Evolutionary conservation across 2,113 vertebrate genomes (phyloP).

Genomic region (Channa maculata): DNA sequence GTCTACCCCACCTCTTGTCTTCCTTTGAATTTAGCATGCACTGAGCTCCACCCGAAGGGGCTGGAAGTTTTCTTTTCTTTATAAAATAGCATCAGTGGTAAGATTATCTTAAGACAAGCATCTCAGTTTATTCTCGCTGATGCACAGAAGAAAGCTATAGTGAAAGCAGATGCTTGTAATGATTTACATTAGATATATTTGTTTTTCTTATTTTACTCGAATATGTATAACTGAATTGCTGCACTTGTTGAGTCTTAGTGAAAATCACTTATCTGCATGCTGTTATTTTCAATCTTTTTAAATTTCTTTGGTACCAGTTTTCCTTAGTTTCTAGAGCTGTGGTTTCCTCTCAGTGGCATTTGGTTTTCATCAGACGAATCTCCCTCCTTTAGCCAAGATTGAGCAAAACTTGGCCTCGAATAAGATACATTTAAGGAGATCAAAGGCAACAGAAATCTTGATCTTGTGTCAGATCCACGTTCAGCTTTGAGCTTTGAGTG

Average conservation of each 20-base stretch:
- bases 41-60: conserved; percentile 33
- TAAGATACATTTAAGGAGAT: conserved; percentile 3
- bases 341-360: neutral
- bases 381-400: neutral
- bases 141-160: neutral
- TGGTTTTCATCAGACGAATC: neutral
- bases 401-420: neutral
- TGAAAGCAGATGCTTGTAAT: neutral
- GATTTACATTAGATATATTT: neutral
- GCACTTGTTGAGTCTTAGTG: neutral
- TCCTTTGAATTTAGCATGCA: conserved; percentile 38
- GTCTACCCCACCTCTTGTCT: conserved; percentile 27
- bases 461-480: conserved; percentile 14
- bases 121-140: neutral
- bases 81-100: conserved; percentile 7
- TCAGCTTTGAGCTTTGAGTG: neutral
- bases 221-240: neutral
- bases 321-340: neutral
- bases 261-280: no score
- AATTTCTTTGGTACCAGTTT: no score
- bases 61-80: conserved; percentile 9
- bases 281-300: no score
- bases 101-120: neutral
- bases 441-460: conserved; percentile 13
- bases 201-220: neutral